Evolutionary conservation across 1,140 invertebrate species (phyloP).

Genomic region (Forficula auricularia): DNA sequence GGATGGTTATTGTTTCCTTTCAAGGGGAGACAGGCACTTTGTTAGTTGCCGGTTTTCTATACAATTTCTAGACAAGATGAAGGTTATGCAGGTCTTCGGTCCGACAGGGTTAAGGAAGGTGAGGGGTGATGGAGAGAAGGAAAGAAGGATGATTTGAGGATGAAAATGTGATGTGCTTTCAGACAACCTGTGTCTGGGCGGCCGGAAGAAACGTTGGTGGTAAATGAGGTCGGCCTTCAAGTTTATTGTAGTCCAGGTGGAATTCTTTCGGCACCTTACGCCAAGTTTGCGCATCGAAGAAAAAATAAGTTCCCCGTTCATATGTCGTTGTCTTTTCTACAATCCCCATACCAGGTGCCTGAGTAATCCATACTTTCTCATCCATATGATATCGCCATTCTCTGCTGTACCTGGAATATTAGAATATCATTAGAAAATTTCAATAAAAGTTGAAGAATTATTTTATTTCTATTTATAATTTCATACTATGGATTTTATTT

Average conservation of each 20-base stretch:
- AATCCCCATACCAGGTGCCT: conserved; percentile 80
- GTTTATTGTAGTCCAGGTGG: conserved; percentile 90
- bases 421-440: conserved; percentile 8
- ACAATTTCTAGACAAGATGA: too few species aligned
- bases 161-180: too few species aligned
- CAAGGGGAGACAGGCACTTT: too few species aligned
- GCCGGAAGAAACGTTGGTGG: conserved; percentile 16
- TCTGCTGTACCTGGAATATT: conserved; percentile 60
- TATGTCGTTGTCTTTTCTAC: conserved; percentile 87
- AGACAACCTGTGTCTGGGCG: too few species aligned
- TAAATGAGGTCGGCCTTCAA: conserved; percentile 65
- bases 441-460: conserved; percentile 2
- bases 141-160: too few species aligned
- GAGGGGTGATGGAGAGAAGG: too few species aligned
- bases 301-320: conserved; percentile 96
- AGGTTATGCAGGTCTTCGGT: too few species aligned
- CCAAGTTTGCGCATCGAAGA: conserved; percentile 95
- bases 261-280: conserved; percentile 91
- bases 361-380: conserved; percentile 97
- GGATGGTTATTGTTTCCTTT: too few species aligned
- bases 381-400: conserved; percentile 99
- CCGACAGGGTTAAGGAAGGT: too few species aligned
- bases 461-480: neutral
- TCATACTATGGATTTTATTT: too few species aligned
- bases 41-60: too few species aligned